Base-by-base conservation (phyloP, 2,113 vertebrate species). In the Cottus gobio region DNA sequence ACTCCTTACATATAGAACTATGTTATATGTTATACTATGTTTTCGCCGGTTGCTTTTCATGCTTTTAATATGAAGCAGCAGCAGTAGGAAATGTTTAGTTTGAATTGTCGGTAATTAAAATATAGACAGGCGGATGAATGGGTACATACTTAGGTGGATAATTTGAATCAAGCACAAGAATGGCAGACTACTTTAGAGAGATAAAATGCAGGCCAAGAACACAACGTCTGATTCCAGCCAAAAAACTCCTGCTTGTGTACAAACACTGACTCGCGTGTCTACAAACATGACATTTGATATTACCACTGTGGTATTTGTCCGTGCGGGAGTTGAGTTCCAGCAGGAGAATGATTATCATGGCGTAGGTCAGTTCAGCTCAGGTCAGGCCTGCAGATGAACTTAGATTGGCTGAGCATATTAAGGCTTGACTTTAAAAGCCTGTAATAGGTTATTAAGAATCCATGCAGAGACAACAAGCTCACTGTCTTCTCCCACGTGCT, bases 341-440 rank as follows among this genome's bases (percentile, higher is more conserved):
- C 16, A 31, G 57, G 28, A 56, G 46, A 4, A 39, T 75, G 79
- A 89, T 75, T 76, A 80, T 12, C 0, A 2, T 0, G 36, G 10
- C 39, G 57, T 80, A 70, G 54, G 39, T 84, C 42, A 73, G 24
- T 24, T 80, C 26, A 42, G 71, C 67, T 70, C 67, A 58, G 68
- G 20, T 71, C 64, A 39, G 9, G 39, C 62, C 71, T 75, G 22
- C 64, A 80, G 78, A 71, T 75, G 60, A 78, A 85, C 44, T 86
- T 65, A 62, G 71, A 79, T 20, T 18, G 67, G 7, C 64, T 13
- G 10, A 56, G 52, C 7, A 9, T 76, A 86, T 80, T 75, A 71
- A 71, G 44, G 30, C 6, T 22, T 26, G 74, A 50, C 60, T 64
- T 56, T 26, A 66, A 71, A 48, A 58, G 11, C 6, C 1, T 42